Base-by-base conservation (phyloP, 1,140 invertebrate species). In the Platorchestia sp. region DNA sequence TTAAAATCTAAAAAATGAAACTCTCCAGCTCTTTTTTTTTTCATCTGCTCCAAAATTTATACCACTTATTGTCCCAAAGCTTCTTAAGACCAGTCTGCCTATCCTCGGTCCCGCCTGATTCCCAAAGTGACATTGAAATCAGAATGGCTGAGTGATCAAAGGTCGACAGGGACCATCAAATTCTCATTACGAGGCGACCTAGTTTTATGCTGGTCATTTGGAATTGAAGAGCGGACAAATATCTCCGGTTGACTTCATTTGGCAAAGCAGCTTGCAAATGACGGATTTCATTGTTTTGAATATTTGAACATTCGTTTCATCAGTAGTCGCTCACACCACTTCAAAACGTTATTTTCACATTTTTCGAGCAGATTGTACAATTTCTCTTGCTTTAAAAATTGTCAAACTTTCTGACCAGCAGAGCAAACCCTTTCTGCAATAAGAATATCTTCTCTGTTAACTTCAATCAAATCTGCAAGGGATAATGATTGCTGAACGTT, bases 101-200 rank as follows among this genome's bases (percentile, higher is more conserved):
- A 1, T 36, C 36, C 14, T 43, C 87, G 41, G 10, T 42, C 87
- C 41, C 87, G 0, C 14, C 41, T 16, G 87, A 89, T 89, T 89
- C 87, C 87, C 41, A 89, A 89, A 89, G 87, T 41, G n/a, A 44
- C 87, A 89, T 89, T 89, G 87, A 41, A 89, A 89, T 89, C 5
- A 44, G 41, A 89, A 89, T 89, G 87, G 42, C 87, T 41, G 41
- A 89, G 87, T 44, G 42, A 89, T 89, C 87, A 89, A 44, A 14
- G 87, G 87, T 27, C 41, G n/a, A 42, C 87, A 42, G 87, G n/a
- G 87, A 44, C 87, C 87, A 89, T 89, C 87, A 89, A 89, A 89
- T 44, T 89, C 87, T 89, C 87, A 89, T 89, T 89, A 89, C 87
- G 41, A 75, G 59, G 87, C 87, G 87, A 41, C 87, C 41, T 44